phyloP scores from a whole-genome alignment of 2,888 invertebrate species.

The Scaptomyza caliginosa region DNA sequence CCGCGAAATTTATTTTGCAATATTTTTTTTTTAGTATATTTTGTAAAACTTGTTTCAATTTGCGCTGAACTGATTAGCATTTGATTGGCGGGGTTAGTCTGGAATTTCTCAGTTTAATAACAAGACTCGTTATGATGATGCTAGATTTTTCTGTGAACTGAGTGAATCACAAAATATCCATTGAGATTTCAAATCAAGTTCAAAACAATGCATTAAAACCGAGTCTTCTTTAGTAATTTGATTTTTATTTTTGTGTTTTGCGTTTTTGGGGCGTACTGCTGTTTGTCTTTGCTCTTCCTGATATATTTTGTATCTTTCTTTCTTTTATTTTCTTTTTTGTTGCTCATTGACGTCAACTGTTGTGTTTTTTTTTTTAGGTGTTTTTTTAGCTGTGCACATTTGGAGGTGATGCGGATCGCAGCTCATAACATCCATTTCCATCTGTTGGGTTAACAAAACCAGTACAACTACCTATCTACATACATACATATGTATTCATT shows the following conservation, averaged over 20 bases:
- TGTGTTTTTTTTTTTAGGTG: constrained; percentile 4
- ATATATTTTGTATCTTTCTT: too few relatives aligned
- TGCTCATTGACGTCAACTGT: constrained; percentile 65
- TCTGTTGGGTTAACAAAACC: background rate
- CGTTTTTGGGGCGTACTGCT: constrained; percentile 29
- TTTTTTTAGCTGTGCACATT: constrained; percentile 33
- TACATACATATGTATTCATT: constrained; percentile 29
- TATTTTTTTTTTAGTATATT: background rate
- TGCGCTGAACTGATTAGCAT: constrained; percentile 63
- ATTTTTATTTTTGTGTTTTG: constrained; percentile 15
- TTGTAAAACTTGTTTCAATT: constrained; percentile 46
- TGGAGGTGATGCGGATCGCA: constrained; percentile 23
- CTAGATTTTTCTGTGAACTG: constrained; percentile 43
- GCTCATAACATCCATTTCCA: constrained; percentile 1
- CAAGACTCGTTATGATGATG: constrained; percentile 4
- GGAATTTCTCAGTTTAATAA: constrained; percentile 36
- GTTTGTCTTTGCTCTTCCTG: constrained; percentile 36
- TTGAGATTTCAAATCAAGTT: constrained; percentile 26
- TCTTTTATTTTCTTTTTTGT: constrained; percentile 8
- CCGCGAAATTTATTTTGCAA: constrained; percentile 45
- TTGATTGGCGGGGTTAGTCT: constrained; percentile 36
- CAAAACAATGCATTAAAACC: constrained; percentile 23
- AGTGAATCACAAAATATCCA: constrained; percentile 55
- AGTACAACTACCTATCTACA: constrained; percentile 7
- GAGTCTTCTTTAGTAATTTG: constrained; percentile 6